These are phyloP conservation scores for Talpa occidentalis DNA, from an alignment of 2,113 vertebrate genomes.

Conservation along the genomic window DNA sequence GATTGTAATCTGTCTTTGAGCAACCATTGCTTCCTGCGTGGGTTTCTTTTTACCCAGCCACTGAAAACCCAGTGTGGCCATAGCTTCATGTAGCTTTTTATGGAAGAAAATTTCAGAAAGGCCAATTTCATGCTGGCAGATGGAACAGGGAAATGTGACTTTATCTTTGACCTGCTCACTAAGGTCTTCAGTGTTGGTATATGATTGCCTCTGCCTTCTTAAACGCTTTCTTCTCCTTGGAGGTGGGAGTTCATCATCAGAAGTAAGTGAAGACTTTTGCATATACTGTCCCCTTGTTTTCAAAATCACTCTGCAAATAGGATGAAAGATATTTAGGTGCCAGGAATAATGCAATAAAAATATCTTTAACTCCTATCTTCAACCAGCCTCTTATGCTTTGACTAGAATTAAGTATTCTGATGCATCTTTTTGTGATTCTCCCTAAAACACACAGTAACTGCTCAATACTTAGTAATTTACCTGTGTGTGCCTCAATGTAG, in stretches of 20 bases:
- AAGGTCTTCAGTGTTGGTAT: accelerated
- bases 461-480: background rate
- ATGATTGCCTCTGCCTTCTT: background rate
- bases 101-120: slow-evolving; percentile 62
- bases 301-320: slow-evolving; percentile 71
- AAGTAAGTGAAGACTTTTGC: background rate
- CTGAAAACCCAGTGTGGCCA: slow-evolving; percentile 59
- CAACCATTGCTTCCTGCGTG: background rate
- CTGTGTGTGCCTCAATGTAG: background rate
- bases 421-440: background rate
- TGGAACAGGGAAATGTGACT: slow-evolving; percentile 76
- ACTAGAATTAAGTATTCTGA: background rate
- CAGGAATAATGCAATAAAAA: background rate
- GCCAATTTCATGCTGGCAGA: slow-evolving; percentile 60
- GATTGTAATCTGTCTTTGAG: slow-evolving; percentile 71
- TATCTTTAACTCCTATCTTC: background rate
- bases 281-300: background rate
- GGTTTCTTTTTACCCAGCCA: background rate
- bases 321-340: slow-evolving; percentile 11
- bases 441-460: background rate
- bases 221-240: background rate
- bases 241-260: accelerated
- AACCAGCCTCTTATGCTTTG: background rate
- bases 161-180: accelerated
- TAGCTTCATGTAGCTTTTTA: slow-evolving; percentile 78